A percentile compares a stretch with the other conserved stretches of the same genome.
Conservation (phyloP, 2,888 invertebrate genomes). For the Diaphora mendica region DNA sequence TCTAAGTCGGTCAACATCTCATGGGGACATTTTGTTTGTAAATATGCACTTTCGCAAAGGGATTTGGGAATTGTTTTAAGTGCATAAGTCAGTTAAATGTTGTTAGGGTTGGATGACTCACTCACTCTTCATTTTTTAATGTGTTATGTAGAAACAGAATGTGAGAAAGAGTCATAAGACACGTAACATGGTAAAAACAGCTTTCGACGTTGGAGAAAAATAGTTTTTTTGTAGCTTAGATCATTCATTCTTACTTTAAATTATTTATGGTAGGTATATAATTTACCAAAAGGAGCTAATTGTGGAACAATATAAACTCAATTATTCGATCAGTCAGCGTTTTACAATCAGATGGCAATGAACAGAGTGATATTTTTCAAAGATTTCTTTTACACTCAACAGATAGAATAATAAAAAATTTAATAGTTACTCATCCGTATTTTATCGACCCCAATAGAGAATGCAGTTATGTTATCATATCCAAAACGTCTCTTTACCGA, state of each 20-base stretch:
- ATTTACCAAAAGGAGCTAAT: constrained; percentile 51
- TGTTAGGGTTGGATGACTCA: background rate
- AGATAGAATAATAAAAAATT: no score
- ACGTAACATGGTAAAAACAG: background rate
- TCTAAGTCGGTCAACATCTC: constrained; percentile 22
- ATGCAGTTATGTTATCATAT: no score
- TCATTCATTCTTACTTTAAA: constrained; percentile 38
- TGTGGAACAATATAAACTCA: constrained; percentile 48
- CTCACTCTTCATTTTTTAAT: background rate
- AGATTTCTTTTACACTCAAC: no score
- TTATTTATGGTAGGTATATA: constrained; percentile 35
- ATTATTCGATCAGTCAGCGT: no score
- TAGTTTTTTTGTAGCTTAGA: constrained; percentile 30
- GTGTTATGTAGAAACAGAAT: background rate
- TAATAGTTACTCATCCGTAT: no score
- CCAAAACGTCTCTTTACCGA: no score
- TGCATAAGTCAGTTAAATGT: constrained; percentile 31
- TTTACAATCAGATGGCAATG: no score
- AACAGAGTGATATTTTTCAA: no score
- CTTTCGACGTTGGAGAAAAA: background rate
- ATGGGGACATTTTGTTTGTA: constrained; percentile 19
- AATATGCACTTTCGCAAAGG: constrained; percentile 28
- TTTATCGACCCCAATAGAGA: no score
- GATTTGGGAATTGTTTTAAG: constrained; percentile 23
- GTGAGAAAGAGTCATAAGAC: background rate